These are phyloP conservation scores for Amazona guildingii DNA, from an alignment of 2,113 vertebrate species.

Conservation along the genomic window DNA sequence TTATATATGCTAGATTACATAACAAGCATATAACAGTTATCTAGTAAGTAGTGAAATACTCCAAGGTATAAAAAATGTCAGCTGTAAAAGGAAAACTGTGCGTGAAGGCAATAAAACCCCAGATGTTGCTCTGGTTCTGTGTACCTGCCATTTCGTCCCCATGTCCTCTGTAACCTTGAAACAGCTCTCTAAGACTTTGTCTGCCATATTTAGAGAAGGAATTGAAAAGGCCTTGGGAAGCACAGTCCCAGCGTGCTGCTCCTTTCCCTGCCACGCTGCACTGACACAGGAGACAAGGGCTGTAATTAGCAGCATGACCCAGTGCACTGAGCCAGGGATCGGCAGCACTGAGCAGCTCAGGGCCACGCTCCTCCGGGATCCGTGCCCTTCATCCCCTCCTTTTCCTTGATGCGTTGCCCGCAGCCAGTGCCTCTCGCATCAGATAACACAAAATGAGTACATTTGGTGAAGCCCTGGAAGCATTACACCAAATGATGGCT, in stretches of 20 bases:
- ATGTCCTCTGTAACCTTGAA: background rate
- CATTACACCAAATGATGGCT: rapidly evolving
- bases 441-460: background rate
- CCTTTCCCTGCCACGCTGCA: slow-evolving; percentile 11
- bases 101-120: background rate
- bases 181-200: background rate
- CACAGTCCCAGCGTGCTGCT: background rate
- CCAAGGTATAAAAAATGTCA: background rate
- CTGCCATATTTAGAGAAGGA: background rate
- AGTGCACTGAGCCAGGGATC: background rate
- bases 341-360: background rate
- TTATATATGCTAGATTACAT: background rate
- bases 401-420: background rate
- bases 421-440: slow-evolving; percentile 29
- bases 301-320: slow-evolving; percentile 34
- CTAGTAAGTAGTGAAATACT: background rate
- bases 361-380: background rate
- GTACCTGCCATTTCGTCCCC: background rate
- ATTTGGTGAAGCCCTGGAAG: background rate
- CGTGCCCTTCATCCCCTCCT: background rate
- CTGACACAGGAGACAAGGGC: slow-evolving; percentile 27
- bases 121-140: background rate
- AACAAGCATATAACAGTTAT: background rate
- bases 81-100: background rate
- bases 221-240: slow-evolving; percentile 6